phyloP scores from a whole-genome alignment of 2,888 invertebrate species.

The Eilema caniola region DNA sequence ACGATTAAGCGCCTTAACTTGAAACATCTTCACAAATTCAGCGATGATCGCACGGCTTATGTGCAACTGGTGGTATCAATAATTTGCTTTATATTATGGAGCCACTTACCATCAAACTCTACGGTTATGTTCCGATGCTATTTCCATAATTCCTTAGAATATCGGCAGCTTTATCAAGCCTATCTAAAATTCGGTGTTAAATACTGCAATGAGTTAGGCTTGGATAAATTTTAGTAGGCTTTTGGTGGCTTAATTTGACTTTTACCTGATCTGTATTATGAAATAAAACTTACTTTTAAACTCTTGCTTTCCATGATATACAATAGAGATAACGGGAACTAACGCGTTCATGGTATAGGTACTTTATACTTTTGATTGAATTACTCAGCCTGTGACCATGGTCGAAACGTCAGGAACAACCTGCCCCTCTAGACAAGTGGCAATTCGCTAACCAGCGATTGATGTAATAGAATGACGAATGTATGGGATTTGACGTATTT shows the following conservation, averaged over 20 bases:
- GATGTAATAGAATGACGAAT: no score
- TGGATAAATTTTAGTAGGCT: neutral
- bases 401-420: no score
- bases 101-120: constrained; percentile 23
- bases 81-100: constrained; percentile 17
- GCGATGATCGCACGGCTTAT: constrained; percentile 7
- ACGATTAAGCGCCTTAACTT: constrained; percentile 20
- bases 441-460: no score
- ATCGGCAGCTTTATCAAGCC: neutral
- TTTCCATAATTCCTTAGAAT: neutral
- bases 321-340: no score
- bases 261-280: neutral
- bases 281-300: no score
- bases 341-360: no score
- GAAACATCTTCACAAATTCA: neutral
- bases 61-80: constrained; percentile 11
- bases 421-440: no score
- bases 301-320: no score
- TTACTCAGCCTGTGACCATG: no score
- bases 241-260: neutral
- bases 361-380: no score
- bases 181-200: constrained; percentile 2
- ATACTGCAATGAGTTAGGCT: neutral
- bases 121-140: neutral
- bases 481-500: no score